Evolutionary conservation across 2,113 vertebrate genomes (phyloP).

Genomic region (Daphoenositta chrysoptera): DNA sequence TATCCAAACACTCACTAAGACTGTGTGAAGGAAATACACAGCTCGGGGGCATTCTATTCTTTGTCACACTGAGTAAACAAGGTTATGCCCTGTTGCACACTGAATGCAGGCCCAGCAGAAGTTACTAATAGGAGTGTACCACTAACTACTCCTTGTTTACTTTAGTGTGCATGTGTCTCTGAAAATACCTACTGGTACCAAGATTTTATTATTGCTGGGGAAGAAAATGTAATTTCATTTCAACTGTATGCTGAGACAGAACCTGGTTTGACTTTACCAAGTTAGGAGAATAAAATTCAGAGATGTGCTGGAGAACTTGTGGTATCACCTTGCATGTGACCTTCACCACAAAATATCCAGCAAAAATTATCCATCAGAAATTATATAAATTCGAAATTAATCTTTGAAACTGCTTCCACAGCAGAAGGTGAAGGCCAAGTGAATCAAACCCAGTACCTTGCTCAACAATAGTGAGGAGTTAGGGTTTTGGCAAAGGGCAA

Average conservation of each 20-base stretch:
- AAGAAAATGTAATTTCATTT: not conserved
- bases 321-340: not conserved
- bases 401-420: not conserved
- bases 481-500: not conserved
- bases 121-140: not conserved
- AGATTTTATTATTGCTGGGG: not conserved
- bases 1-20: not conserved
- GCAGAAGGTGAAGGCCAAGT: not conserved
- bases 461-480: not conserved
- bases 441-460: not conserved
- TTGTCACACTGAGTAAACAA: not conserved
- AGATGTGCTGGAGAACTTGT: not conserved
- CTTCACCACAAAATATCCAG: not conserved
- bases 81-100: not conserved
- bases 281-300: not conserved
- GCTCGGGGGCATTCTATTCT: not conserved
- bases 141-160: not conserved
- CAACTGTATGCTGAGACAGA: not conserved
- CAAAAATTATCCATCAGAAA: not conserved
- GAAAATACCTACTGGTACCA: not conserved
- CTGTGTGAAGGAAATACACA: not conserved
- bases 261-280: not conserved
- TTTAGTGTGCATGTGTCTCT: not conserved
- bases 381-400: not conserved
- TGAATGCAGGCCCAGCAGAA: not conserved